Base-by-base conservation (phyloP, 2,888 invertebrate genomes). In the Temnothorax ravouxi region DNA sequence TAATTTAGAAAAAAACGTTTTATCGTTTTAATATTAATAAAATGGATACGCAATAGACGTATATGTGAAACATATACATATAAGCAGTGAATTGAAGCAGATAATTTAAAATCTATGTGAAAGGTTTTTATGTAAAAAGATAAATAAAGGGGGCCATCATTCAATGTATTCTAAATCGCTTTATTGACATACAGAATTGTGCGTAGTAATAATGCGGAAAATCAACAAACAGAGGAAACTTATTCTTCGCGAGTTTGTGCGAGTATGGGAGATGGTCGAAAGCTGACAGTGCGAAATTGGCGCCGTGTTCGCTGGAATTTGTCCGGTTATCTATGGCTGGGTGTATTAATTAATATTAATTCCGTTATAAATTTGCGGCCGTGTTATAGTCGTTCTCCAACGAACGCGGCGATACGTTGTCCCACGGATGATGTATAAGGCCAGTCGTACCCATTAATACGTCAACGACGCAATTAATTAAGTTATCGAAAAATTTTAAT, bases 271-370 rank as follows among this genome's bases (percentile, higher is more conserved):
- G 67, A 82, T 69, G 67, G 38, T 52, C 61, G 21, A 71, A 83
- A 52, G 62, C 52, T 75, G 64, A 71, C 69, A 52, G 79, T 79
- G 83, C 80, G 80, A 89, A 88, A 90, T 88, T 85, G 84, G 74
- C 62, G 67, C 75, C 69, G 66, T 75, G 85, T 89, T 85, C 84
- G 62, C 81, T 83, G 76, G 67, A 84, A 85, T 84, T 88, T 84
- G 74, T 79, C 77, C 81, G 34, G 52, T 66, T 86, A 88, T 87
- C 84, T 89, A 88, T 77, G 83, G 67, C 44, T 75, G 75, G 47
- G 71, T 71, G 80, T 74, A 85, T 87, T 88, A 88, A 91, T 91
- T 91, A 90, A 88, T 89, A 89, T 88, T 91, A 90, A 90, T 90
- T 88, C 84, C 79, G 79, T 89, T 88, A 89, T 88, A 88, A 91